Evolutionary conservation across 1,140 invertebrate genomes (phyloP).

Genomic region (Drosophila ironensis): DNA sequence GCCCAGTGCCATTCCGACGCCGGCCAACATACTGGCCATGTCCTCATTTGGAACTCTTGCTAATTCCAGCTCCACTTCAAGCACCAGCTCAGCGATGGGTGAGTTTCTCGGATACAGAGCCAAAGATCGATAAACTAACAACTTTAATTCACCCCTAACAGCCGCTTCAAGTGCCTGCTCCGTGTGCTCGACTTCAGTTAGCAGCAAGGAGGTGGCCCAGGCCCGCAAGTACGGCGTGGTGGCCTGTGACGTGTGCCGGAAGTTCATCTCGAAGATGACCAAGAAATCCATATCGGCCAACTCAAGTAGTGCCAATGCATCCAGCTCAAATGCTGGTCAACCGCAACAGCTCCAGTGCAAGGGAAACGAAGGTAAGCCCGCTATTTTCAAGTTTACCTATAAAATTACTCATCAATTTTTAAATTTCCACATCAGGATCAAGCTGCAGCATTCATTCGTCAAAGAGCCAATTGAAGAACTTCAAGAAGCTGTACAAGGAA

Average conservation of each 20-base stretch:
- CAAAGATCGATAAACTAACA: neutral
- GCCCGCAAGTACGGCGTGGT: constrained; percentile 92
- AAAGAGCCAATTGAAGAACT: constrained; percentile 88
- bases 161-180: constrained; percentile 77
- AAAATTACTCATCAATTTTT: neutral
- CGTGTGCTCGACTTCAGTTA: constrained; percentile 89
- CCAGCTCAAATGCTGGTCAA: constrained; percentile 49
- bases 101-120: neutral
- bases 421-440: constrained; percentile 57
- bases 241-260: constrained; percentile 92
- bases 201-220: constrained; percentile 89
- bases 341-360: constrained; percentile 85
- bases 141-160: neutral
- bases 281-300: constrained; percentile 45
- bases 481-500: constrained; percentile 86
- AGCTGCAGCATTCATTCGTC: constrained; percentile 88
- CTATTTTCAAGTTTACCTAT: neutral
- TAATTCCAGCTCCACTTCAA: constrained; percentile 11
- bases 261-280: constrained; percentile 91
- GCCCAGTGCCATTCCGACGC: constrained; percentile 47
- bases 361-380: constrained; percentile 85
- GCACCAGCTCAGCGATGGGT: constrained; percentile 18
- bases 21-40: constrained; percentile 14
- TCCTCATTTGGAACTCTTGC: constrained; percentile 48
- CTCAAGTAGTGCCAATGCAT: constrained; percentile 12